phyloP scores from a whole-genome alignment of 2,888 invertebrate species.

The Listrodromus nycthemerus region DNA sequence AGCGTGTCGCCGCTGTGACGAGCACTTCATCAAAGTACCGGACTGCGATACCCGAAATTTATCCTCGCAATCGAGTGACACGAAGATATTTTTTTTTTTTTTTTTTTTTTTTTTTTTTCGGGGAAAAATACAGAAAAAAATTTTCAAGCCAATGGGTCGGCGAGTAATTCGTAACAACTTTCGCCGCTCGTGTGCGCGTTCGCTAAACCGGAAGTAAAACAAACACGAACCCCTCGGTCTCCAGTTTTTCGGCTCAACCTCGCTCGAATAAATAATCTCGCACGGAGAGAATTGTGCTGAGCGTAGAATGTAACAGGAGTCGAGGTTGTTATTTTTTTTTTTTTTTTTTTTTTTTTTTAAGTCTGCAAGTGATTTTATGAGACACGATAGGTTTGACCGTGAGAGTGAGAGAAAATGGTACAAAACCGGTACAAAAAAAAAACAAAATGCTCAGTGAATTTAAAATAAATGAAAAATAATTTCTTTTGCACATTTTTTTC shows the following conservation, averaged over 20 bases:
- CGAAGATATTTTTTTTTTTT: not conserved
- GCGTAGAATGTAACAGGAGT: not conserved
- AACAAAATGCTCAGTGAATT: not conserved
- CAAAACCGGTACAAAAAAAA: too few relatives aligned
- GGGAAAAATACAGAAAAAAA: slow-evolving; percentile 12
- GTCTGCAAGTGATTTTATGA: not conserved
- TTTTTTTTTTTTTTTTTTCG: not conserved
- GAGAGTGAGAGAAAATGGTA: slow-evolving; percentile 1
- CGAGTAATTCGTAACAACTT: slow-evolving; percentile 8
- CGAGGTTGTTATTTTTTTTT: slow-evolving; percentile 1
- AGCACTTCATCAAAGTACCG: not conserved
- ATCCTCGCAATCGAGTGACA: not conserved
- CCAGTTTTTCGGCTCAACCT: not conserved
- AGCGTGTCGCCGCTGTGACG: not conserved
- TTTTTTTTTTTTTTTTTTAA: not conserved
- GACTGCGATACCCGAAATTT: not conserved
- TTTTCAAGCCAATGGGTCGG: slow-evolving; percentile 9
- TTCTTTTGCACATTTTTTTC: not conserved
- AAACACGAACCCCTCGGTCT: slow-evolving; percentile 36
- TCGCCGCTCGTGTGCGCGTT: not conserved
- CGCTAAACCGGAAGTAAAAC: slow-evolving; percentile 49
- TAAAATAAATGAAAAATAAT: too few relatives aligned
- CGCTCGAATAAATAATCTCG: slow-evolving; percentile 11
- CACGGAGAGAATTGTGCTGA: not conserved
- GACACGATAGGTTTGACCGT: slow-evolving; percentile 29